These are phyloP conservation scores for Chloroceryle inda DNA, from an alignment of 2,797 vertebrate genomes.

Conservation along the genomic window DNA sequence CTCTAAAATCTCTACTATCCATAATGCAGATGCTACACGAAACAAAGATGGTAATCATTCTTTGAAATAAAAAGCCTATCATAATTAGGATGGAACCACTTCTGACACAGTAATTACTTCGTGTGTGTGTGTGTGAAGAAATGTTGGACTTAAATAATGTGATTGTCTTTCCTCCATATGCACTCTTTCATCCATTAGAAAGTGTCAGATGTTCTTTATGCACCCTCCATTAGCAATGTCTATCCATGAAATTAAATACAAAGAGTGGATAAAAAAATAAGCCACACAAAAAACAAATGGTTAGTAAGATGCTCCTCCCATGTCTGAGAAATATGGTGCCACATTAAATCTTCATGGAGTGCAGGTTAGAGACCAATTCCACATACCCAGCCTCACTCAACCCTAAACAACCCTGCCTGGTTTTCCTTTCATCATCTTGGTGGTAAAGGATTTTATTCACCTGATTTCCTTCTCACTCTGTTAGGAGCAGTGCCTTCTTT, in stretches of 20 bases:
- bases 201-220: neutral
- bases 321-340: neutral
- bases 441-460: constrained; percentile 73
- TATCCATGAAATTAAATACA: neutral
- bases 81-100: neutral
- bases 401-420: neutral
- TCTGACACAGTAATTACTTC: neutral
- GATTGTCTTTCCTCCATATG: neutral
- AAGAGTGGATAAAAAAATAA: neutral
- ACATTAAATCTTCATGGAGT: neutral
- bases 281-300: neutral
- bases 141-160: neutral
- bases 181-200: neutral
- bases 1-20: neutral
- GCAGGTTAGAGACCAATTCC: neutral
- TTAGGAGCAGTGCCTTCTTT: constrained; percentile 88
- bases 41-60: neutral
- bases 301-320: neutral
- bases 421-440: neutral
- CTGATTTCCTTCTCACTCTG: constrained; percentile 92
- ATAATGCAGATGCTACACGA: neutral
- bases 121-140: too few relatives aligned
- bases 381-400: neutral
- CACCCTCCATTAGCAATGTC: neutral
- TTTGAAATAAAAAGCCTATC: neutral